Conservation (phyloP, 2,888 invertebrate species). For the Coelopa pilipes region DNA sequence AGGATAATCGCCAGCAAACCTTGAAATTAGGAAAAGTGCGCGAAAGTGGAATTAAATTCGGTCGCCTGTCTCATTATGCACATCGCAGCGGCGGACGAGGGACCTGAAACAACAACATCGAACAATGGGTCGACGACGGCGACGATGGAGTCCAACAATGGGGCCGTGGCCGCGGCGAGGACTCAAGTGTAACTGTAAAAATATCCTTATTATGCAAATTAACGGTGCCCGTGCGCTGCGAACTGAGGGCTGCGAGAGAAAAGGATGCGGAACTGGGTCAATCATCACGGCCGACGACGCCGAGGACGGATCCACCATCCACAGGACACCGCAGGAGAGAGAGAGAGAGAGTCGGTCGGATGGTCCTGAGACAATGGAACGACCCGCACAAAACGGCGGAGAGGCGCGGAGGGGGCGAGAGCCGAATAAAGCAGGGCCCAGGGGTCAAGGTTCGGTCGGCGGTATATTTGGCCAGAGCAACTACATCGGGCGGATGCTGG, state of each 20-base stretch:
- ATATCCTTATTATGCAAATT: constrained; percentile 30
- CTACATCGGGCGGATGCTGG: too few species aligned
- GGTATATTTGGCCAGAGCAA: too few species aligned
- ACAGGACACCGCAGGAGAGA: not conserved
- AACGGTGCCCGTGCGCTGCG: not conserved
- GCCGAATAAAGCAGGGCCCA: too few species aligned
- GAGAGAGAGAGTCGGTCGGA: too few species aligned
- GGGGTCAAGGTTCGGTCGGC: too few species aligned
- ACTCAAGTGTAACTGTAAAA: constrained; percentile 11
- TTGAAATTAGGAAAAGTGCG: constrained; percentile 31
- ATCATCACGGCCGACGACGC: not conserved
- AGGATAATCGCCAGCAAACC: constrained; percentile 17
- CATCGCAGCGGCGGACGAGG: not conserved
- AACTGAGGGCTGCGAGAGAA: not conserved
- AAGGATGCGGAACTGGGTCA: constrained; percentile 22
- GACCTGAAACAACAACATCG: not conserved
- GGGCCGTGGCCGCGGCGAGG: too few species aligned
- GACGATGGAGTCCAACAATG: too few species aligned
- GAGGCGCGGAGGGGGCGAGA: too few species aligned
- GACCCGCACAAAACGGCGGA: too few species aligned
- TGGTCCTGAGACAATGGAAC: too few species aligned
- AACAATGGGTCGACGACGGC: too few species aligned
- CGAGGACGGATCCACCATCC: constrained; percentile 2
- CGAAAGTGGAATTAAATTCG: constrained; percentile 28
- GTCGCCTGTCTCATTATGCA: constrained; percentile 30